Conservation (phyloP, 2,113 vertebrate species). For the Larimichthys polyactis region DNA sequence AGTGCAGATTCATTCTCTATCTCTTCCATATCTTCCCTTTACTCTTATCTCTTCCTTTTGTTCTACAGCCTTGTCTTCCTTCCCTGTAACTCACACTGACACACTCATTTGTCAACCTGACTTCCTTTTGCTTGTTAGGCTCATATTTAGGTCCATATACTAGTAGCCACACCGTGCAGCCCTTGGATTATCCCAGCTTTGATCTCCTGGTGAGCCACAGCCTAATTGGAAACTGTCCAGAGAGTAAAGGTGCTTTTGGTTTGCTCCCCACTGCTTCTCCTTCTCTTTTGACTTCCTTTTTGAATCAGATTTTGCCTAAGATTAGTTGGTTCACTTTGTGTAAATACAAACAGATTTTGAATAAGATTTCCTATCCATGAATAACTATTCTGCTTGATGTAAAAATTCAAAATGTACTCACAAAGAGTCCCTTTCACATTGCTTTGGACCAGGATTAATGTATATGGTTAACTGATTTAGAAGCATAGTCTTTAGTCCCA, state of each 20-base stretch:
- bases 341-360: conserved; percentile 44
- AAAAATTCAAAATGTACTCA: conserved; percentile 27
- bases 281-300: conserved; percentile 20
- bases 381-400: conserved; percentile 1
- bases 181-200: conserved; percentile 70
- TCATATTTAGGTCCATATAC: conserved; percentile 46
- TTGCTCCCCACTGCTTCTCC: conserved; percentile 31
- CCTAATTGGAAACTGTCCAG: conserved; percentile 69
- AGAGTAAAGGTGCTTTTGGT: conserved; percentile 61
- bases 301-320: conserved; percentile 6
- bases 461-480: conserved; percentile 23
- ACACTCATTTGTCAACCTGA: conserved; percentile 34
- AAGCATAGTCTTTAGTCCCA: conserved; percentile 3
- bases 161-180: conserved; percentile 28
- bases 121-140: conserved; percentile 14
- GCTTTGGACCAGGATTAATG: conserved; percentile 14
- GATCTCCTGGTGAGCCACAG: conserved; percentile 64
- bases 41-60: conserved; percentile 20
- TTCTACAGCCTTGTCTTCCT: conserved; percentile 1
- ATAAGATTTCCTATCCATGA: conserved; percentile 21
- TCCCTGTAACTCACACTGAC: conserved; percentile 31
- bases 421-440: conserved; percentile 41
- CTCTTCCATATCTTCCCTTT: conserved; percentile 31
- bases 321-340: conserved; percentile 24
- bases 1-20: conserved; percentile 30